Percentiles rank a stretch among this genome's conserved stretches.
Conservation (phyloP, 92 coral and sea anemone species). For the Porites evermanni region DNA sequence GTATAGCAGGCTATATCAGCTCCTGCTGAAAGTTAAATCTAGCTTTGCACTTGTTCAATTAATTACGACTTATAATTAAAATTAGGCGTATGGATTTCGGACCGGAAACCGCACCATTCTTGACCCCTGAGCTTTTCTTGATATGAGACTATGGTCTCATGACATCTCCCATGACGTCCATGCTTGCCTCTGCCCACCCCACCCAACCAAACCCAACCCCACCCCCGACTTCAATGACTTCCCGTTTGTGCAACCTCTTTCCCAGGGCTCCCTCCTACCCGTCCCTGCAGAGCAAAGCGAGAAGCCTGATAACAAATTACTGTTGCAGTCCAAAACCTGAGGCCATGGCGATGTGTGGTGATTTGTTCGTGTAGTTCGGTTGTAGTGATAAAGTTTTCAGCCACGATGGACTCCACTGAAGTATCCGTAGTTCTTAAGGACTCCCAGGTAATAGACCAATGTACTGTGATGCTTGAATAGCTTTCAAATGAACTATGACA, state of each 20-base stretch:
- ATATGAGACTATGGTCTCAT: too few species aligned
- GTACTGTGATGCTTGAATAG: background rate
- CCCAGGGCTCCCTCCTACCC: background rate
- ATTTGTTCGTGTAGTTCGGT: background rate
- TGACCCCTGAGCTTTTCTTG: too few species aligned
- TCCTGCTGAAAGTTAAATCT: too few species aligned
- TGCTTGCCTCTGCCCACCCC: too few species aligned
- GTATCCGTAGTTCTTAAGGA: slow-evolving; percentile 26
- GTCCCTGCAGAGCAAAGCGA: background rate
- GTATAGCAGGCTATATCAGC: too few species aligned
- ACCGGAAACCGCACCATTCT: too few species aligned
- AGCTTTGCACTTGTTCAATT: too few species aligned
- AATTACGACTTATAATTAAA: too few species aligned
- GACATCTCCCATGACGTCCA: too few species aligned
- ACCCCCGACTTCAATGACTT: background rate
- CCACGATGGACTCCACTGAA: slow-evolving; percentile 24
- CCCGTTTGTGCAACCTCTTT: background rate
- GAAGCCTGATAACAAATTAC: background rate
- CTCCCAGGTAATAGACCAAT: slow-evolving; percentile 25
- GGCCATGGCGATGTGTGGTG: background rate
- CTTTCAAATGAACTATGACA: background rate
- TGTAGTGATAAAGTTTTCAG: background rate
- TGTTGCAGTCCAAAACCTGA: background rate
- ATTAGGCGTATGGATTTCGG: too few species aligned
- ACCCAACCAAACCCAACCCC: too few species aligned